A percentile compares a stretch with the other conserved stretches of the same genome.
phyloP scores from a whole-genome alignment of 2,113 vertebrate genomes.

The Phocoena sinus region DNA sequence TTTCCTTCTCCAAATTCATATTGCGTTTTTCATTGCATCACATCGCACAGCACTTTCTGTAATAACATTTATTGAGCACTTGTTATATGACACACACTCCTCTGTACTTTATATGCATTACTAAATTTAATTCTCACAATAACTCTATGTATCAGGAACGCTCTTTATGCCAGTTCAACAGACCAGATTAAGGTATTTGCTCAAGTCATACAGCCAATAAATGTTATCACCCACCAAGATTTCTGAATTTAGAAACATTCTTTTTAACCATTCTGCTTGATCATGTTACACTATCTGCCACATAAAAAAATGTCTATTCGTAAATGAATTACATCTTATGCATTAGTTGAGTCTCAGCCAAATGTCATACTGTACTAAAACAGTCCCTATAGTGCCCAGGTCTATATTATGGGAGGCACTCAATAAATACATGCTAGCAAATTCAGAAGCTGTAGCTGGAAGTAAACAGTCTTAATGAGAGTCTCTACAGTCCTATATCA shows the following conservation, averaged over 20 bases:
- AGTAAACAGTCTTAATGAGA: neutral
- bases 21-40: neutral
- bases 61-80: slow-evolving; percentile 8
- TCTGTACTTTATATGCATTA: neutral
- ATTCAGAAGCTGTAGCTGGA: neutral
- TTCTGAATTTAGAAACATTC: neutral
- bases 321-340: neutral
- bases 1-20: neutral
- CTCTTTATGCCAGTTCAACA: neutral
- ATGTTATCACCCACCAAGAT: neutral
- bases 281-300: neutral
- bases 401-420: neutral
- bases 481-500: neutral
- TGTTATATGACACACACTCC: neutral
- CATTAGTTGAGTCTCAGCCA: neutral
- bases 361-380: neutral
- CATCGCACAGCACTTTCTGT: neutral
- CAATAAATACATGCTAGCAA: neutral
- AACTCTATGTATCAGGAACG: neutral
- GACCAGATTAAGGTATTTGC: neutral
- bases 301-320: neutral
- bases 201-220: neutral
- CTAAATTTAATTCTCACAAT: neutral
- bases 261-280: neutral
- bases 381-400: neutral